A percentile compares a stretch with the other conserved stretches of the same genome.
phyloP scores from a whole-genome alignment of 2,888 invertebrate genomes.

The Drosophila ustulata region DNA sequence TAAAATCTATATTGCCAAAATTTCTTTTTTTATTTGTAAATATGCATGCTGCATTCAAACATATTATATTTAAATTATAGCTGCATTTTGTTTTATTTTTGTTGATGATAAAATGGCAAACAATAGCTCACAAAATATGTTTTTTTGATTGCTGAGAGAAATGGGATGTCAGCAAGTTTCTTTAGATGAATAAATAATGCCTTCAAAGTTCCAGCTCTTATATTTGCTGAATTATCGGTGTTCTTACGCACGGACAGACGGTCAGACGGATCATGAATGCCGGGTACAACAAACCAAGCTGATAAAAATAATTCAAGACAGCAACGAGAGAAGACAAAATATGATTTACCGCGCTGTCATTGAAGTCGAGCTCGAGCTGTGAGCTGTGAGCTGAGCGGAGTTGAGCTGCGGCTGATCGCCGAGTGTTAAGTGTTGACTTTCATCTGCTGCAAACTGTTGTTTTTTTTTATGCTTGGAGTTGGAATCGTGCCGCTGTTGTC shows the following conservation, averaged over 20 bases:
- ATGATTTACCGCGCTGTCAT: slow-evolving; percentile 78
- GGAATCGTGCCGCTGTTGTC: slow-evolving; percentile 56
- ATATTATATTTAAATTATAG: too few species aligned
- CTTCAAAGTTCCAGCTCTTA: background rate
- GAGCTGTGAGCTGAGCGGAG: slow-evolving; percentile 18
- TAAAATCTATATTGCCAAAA: too few species aligned
- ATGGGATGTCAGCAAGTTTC: background rate
- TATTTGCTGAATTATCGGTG: background rate
- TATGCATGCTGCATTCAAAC: too few species aligned
- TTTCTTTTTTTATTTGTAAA: too few species aligned
- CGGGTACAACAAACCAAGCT: slow-evolving; percentile 37
- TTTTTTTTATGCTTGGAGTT: slow-evolving; percentile 19
- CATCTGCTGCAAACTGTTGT: slow-evolving; percentile 61
- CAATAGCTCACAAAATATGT: too few species aligned
- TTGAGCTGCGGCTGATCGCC: slow-evolving; percentile 5
- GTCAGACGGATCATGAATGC: background rate
- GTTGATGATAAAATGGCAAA: too few species aligned
- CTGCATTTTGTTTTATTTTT: too few species aligned
- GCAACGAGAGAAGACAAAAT: slow-evolving; percentile 18
- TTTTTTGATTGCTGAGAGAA: too few species aligned
- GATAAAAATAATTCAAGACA: slow-evolving; percentile 70
- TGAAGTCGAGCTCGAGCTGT: slow-evolving; percentile 50
- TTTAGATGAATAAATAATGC: background rate
- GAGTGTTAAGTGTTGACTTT: slow-evolving; percentile 80
- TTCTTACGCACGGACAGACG: background rate